A percentile compares a stretch with the other conserved stretches of the same genome.
Conservation (phyloP, 2,888 invertebrate species). For the Spodoptera littoralis region DNA sequence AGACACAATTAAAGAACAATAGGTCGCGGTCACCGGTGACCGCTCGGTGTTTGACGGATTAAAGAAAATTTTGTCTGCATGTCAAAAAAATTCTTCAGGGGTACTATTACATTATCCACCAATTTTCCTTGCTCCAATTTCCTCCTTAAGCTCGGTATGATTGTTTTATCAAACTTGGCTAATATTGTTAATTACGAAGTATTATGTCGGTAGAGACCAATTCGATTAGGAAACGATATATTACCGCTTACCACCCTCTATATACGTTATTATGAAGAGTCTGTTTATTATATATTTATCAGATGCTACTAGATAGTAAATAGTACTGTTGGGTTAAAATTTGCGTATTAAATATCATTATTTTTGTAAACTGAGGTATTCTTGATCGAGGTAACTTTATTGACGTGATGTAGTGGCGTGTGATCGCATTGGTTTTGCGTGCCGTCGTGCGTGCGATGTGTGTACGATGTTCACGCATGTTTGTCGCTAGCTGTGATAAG, state of each 20-base stretch:
- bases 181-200: conserved; percentile 24
- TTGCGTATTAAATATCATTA: conserved; percentile 1
- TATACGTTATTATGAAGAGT: conserved; percentile 24
- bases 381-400: conserved; percentile 6
- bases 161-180: neutral
- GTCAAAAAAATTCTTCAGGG: too few species aligned
- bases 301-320: conserved; percentile 21
- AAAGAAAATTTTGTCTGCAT: too few species aligned
- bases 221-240: conserved; percentile 50
- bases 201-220: conserved; percentile 27
- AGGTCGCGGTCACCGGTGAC: too few species aligned
- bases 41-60: too few species aligned
- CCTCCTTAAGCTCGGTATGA: neutral
- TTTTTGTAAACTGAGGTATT: conserved; percentile 7
- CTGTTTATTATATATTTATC: conserved; percentile 32
- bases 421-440: conserved; percentile 32
- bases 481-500: conserved; percentile 64
- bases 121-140: conserved; percentile 1
- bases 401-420: conserved; percentile 13
- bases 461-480: conserved; percentile 56
- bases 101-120: neutral
- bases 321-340: too few species aligned
- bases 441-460: conserved; percentile 48
- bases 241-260: conserved; percentile 21
- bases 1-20: too few species aligned